Conservation (phyloP, 2,888 invertebrate species). For the Acrobasis consociella region DNA sequence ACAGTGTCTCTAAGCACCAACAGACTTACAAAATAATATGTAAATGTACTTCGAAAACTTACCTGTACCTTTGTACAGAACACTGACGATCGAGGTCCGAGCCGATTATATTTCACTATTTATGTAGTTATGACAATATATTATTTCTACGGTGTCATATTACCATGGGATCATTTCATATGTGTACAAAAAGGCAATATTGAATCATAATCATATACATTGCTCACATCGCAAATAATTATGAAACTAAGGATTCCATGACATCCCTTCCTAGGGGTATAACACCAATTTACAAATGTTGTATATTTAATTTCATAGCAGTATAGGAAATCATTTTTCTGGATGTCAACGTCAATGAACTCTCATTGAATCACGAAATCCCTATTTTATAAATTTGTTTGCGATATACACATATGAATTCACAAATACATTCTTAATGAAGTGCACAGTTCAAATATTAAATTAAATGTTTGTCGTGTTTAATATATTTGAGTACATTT, state of each 20-base stretch:
- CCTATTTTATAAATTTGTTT: neutral
- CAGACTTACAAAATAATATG: conserved; percentile 44
- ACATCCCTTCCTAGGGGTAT: no score
- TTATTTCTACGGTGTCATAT: no score
- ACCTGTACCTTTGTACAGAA: conserved; percentile 13
- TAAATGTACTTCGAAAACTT: conserved; percentile 10
- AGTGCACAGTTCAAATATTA: conserved; percentile 2
- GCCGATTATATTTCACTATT: conserved; percentile 5
- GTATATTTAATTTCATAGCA: no score
- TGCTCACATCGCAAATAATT: no score
- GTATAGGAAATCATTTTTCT: no score
- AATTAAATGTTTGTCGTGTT: conserved; percentile 3
- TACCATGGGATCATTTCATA: no score
- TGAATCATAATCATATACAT: no score
- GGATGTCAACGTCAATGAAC: no score
- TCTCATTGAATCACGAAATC: no score
- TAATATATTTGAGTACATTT: conserved; percentile 5
- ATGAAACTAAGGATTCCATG: no score
- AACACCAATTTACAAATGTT: no score
- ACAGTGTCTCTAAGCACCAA: conserved; percentile 63
- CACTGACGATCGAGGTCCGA: conserved; percentile 5
- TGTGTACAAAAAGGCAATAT: no score
- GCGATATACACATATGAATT: neutral
- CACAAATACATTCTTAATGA: neutral
- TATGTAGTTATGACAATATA: conserved; percentile 4